A percentile compares a stretch with the other conserved stretches of the same genome.
Evolutionary conservation across 2,888 invertebrate species (phyloP).

Genomic region (Arrhopalites spinosus): DNA sequence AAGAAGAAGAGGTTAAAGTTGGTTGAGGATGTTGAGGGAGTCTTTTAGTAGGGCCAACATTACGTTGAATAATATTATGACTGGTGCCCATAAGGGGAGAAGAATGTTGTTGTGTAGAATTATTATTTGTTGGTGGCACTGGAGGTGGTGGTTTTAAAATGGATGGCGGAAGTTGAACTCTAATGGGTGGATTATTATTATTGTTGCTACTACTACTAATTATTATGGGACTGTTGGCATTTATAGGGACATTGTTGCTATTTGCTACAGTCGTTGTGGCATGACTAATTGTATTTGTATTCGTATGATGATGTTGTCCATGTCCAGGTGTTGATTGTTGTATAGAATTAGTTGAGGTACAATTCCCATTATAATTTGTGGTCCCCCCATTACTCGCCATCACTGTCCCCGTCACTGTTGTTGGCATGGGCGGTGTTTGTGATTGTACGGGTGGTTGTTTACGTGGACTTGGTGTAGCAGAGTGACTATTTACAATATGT

Average conservation of each 20-base stretch:
- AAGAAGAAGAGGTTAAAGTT: slow-evolving; percentile 47
- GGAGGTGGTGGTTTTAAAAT: slow-evolving; percentile 52
- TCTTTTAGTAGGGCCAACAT: slow-evolving; percentile 21
- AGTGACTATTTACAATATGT: too few species aligned
- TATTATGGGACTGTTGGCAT: background rate
- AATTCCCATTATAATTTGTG: too few species aligned
- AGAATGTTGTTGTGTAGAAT: background rate
- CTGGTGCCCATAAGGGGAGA: background rate
- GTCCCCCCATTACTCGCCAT: too few species aligned
- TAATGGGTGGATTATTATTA: slow-evolving; percentile 32
- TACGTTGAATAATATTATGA: slow-evolving; percentile 14
- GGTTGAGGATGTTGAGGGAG: slow-evolving; percentile 30
- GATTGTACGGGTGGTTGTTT: too few species aligned
- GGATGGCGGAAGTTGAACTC: slow-evolving; percentile 49
- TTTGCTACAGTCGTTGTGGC: too few species aligned
- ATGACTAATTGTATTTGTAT: too few species aligned
- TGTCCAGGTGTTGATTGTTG: too few species aligned
- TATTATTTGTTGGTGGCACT: slow-evolving; percentile 35
- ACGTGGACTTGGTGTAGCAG: too few species aligned
- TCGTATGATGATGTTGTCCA: too few species aligned
- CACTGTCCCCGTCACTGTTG: too few species aligned
- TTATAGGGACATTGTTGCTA: background rate
- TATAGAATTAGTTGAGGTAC: too few species aligned
- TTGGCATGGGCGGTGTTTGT: too few species aligned
- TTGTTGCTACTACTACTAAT: slow-evolving; percentile 28